Evolutionary conservation across 2,113 vertebrate species (phyloP).

Genomic region (Mustela lutreola): DNA sequence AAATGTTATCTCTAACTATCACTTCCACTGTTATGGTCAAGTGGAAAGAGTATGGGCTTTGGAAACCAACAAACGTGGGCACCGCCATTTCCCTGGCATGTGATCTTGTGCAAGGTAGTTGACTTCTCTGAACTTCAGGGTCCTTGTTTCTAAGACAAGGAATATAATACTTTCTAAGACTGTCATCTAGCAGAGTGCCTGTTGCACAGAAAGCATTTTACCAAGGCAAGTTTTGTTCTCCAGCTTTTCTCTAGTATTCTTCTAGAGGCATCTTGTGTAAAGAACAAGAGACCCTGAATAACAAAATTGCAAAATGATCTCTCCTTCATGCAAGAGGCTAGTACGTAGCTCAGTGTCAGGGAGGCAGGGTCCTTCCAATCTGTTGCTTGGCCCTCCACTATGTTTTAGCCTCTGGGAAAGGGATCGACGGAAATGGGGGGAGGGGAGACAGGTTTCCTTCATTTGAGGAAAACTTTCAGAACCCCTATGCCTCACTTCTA

Average conservation of each 20-base stretch:
- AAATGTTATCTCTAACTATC: slow-evolving; percentile 12
- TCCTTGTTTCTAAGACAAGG: neutral
- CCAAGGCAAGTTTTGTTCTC: neutral
- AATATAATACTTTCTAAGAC: neutral
- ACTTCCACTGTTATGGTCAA: neutral
- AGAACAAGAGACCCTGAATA: neutral
- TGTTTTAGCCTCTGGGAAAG: neutral
- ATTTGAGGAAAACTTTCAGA: neutral
- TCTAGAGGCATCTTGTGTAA: neutral
- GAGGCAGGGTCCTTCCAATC: neutral
- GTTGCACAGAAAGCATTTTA: neutral
- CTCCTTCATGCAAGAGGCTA: neutral
- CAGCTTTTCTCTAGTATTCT: neutral
- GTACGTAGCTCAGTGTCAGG: too few species aligned
- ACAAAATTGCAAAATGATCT: neutral
- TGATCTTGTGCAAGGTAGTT: neutral
- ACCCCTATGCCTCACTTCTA: neutral
- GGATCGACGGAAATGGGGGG: neutral
- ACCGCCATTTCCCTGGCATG: neutral
- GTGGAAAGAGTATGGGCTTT: neutral
- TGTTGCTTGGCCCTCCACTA: neutral
- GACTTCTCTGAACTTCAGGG: slow-evolving; percentile 20
- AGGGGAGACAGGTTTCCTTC: neutral
- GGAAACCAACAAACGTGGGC: neutral
- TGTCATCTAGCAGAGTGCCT: neutral